phyloP scores from a whole-genome alignment of 2,888 invertebrate genomes.

The Synergus itoensis region DNA sequence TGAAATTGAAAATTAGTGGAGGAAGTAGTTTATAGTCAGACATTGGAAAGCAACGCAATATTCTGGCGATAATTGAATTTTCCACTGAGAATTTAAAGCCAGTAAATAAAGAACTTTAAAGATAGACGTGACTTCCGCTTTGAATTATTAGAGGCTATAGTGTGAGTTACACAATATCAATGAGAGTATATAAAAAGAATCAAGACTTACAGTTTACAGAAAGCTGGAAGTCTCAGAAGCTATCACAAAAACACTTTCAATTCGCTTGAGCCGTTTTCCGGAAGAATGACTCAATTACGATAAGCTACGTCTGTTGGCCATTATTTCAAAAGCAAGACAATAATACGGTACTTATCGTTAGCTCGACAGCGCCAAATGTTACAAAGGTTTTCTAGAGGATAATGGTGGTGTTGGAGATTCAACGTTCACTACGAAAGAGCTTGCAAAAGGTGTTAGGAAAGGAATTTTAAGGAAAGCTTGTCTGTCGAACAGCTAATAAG shows the following conservation, averaged over 20 bases:
- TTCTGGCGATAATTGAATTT: not conserved
- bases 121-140: not conserved
- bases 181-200: not conserved
- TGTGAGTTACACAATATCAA: not conserved
- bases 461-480: constrained; percentile 61
- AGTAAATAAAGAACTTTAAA: not conserved
- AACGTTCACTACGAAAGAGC: constrained; percentile 1
- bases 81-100: not conserved
- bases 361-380: constrained; percentile 7
- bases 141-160: not conserved
- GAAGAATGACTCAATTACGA: not conserved
- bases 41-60: not conserved
- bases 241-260: not conserved
- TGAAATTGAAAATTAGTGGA: not conserved
- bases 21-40: not conserved
- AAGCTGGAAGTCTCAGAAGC: not conserved
- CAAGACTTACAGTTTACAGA: not conserved
- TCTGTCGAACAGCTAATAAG: constrained; percentile 65
- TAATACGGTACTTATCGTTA: not conserved
- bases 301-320: not conserved
- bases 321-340: not conserved
- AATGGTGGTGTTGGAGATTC: not conserved
- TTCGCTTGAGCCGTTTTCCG: not conserved
- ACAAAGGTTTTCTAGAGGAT: constrained; percentile 26
- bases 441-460: constrained; percentile 1